Evolutionary conservation across 2,797 vertebrate genomes (phyloP).

Genomic region (Melopsittacus undulatus): DNA sequence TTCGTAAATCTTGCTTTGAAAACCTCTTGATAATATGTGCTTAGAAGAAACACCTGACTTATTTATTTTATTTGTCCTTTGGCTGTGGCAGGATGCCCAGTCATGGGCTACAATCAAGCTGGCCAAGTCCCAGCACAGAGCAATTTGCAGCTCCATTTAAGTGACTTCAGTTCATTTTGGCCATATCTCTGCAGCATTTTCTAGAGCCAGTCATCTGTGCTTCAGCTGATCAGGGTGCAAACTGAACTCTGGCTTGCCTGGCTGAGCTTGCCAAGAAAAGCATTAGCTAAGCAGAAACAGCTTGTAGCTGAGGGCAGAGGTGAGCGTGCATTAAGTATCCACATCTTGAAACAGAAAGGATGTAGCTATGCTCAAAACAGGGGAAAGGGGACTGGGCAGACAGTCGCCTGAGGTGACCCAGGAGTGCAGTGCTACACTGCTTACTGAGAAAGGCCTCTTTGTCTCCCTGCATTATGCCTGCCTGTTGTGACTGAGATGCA

Average conservation of each 20-base stretch:
- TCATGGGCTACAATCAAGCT: neutral
- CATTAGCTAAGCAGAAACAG: constrained; percentile 6
- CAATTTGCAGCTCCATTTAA: constrained; percentile 38
- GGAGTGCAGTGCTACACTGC: neutral
- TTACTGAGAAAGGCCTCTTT: constrained; percentile 19
- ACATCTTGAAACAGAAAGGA: constrained; percentile 22
- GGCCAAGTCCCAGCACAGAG: neutral
- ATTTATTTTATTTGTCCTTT: constrained; percentile 56
- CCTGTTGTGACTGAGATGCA: neutral
- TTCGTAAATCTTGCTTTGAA: constrained; percentile 12
- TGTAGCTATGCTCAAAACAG: constrained; percentile 21
- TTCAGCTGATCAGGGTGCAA: neutral
- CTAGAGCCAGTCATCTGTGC: constrained; percentile 25
- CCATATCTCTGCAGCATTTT: neutral
- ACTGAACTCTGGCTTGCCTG: neutral
- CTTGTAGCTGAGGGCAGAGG: constrained; percentile 2
- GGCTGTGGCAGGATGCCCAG: neutral
- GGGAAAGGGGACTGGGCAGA: neutral
- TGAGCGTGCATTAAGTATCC: neutral
- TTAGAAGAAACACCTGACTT: constrained; percentile 19
- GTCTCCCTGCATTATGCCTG: neutral
- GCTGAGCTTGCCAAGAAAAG: constrained; percentile 9
- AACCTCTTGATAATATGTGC: neutral
- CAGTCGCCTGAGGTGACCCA: neutral
- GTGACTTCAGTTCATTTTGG: constrained; percentile 17